Conservation (phyloP, 2,113 vertebrate genomes). For the Rhizomys pruinosus region DNA sequence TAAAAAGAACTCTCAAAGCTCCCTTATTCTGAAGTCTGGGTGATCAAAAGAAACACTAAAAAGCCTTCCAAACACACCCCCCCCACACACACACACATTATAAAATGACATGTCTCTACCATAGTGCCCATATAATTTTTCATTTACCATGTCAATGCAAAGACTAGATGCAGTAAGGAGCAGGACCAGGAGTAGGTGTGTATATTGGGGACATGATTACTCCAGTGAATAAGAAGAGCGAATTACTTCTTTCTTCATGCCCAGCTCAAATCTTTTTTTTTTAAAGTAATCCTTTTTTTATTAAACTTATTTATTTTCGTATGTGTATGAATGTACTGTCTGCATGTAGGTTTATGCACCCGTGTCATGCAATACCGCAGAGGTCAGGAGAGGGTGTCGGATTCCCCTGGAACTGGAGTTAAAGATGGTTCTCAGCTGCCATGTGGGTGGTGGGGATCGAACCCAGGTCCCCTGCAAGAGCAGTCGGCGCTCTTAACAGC, state of each 20-base stretch:
- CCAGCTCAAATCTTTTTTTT: no score
- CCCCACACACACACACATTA: not conserved
- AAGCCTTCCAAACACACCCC: not conserved
- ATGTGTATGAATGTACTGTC: no score
- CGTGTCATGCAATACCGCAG: no score
- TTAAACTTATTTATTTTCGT: no score
- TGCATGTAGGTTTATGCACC: no score
- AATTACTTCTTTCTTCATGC: not conserved
- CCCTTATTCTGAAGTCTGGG: not conserved
- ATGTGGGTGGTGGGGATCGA: no score
- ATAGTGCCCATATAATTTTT: not conserved
- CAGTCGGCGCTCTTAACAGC: no score
- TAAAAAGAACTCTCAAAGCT: not conserved
- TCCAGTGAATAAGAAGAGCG: not conserved
- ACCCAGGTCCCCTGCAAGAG: no score
- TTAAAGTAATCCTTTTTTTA: no score
- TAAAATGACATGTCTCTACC: not conserved
- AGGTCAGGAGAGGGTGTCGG: no score
- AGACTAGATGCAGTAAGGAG: not conserved
- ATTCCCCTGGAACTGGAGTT: no score
- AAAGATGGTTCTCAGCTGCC: no score
- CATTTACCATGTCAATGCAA: not conserved
- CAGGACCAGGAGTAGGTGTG: not conserved
- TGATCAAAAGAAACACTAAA: conserved; percentile 1
- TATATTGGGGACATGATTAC: not conserved